phyloP scores from a whole-genome alignment of 2,113 vertebrate genomes.

The western clawed frog (Xenopus tropicalis) region DNA sequence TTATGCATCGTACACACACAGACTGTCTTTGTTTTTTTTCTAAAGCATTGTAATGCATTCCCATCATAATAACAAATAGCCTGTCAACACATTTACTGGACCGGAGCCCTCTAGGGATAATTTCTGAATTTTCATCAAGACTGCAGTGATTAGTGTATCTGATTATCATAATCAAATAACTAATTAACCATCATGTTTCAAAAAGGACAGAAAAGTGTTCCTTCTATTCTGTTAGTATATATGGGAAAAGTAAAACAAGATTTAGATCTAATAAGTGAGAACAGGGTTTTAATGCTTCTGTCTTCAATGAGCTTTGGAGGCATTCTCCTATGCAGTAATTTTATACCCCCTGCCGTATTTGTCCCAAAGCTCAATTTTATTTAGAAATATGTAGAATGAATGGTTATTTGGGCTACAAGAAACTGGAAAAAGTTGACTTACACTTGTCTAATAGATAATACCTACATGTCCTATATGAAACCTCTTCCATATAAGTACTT shows the following conservation, averaged over 20 bases:
- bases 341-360: too few relatives aligned
- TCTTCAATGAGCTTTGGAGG: too few relatives aligned
- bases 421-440: too few relatives aligned
- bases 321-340: too few relatives aligned
- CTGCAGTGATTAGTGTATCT: constrained; percentile 66
- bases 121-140: constrained; percentile 68
- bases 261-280: not conserved
- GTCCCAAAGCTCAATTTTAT: too few relatives aligned
- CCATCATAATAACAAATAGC: constrained; percentile 61
- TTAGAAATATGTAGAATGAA: too few relatives aligned
- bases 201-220: constrained; percentile 53
- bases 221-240: constrained; percentile 23
- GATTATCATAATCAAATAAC: constrained; percentile 70
- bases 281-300: not conserved
- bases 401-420: too few relatives aligned
- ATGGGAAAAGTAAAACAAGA: not conserved
- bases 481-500: too few relatives aligned
- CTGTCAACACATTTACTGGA: constrained; percentile 64
- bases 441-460: too few relatives aligned
- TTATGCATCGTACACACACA: constrained; percentile 48
- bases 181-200: constrained; percentile 65
- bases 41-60: constrained; percentile 49
- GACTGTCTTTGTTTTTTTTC: constrained; percentile 50
- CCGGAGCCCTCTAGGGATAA: constrained; percentile 60
- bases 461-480: too few relatives aligned